Percentiles rank a stretch among this genome's conserved stretches.
Evolutionary conservation across 1,140 invertebrate species (phyloP).

Genomic region (Phortica variegata): DNA sequence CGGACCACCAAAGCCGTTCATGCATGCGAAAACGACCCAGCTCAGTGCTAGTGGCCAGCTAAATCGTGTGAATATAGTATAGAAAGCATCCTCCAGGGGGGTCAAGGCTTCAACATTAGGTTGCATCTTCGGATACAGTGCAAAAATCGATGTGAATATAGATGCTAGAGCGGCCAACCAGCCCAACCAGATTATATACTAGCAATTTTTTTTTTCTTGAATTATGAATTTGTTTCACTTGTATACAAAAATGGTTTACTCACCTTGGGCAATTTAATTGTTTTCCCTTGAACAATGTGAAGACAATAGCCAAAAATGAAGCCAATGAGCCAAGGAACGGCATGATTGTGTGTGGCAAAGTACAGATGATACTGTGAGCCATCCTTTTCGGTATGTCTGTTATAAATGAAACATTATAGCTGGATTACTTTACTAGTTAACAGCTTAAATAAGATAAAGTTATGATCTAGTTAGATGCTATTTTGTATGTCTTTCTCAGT

Average conservation of each 20-base stretch:
- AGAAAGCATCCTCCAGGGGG: slow-evolving; percentile 60
- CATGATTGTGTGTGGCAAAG: slow-evolving; percentile 8
- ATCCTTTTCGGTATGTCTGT: too few relatives aligned
- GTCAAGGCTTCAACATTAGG: slow-evolving; percentile 30
- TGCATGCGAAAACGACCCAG: slow-evolving; percentile 69
- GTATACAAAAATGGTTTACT: neutral
- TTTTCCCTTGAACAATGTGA: neutral
- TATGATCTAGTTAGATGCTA: too few relatives aligned
- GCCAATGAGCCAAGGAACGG: slow-evolving; percentile 12
- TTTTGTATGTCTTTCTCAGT: too few relatives aligned
- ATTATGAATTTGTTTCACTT: too few relatives aligned
- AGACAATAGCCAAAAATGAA: slow-evolving; percentile 13
- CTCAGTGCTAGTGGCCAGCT: slow-evolving; percentile 62
- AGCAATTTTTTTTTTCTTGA: too few relatives aligned
- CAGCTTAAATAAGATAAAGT: too few relatives aligned
- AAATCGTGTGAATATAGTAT: slow-evolving; percentile 62
- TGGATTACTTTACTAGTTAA: too few relatives aligned
- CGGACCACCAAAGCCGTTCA: slow-evolving; percentile 63
- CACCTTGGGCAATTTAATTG: slow-evolving; percentile 3
- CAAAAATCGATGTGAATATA: slow-evolving; percentile 26
- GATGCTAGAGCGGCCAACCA: slow-evolving; percentile 23
- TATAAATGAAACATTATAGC: too few relatives aligned
- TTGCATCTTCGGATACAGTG: slow-evolving; percentile 29
- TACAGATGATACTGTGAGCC: too few relatives aligned
- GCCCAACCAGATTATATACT: neutral